phyloP scores from a whole-genome alignment of 2,888 invertebrate genomes.

The Actias luna region DNA sequence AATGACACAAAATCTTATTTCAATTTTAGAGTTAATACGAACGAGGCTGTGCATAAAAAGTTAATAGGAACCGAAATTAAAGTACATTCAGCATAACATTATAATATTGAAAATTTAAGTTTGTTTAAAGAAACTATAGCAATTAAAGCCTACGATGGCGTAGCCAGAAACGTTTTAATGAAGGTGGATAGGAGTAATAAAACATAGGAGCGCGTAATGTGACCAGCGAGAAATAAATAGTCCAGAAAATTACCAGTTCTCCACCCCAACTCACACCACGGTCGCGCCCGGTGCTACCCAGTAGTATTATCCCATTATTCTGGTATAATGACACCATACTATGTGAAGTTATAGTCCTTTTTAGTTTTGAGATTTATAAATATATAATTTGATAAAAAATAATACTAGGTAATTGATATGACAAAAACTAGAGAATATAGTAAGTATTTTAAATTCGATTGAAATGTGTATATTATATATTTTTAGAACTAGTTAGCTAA shows the following conservation, averaged over 20 bases:
- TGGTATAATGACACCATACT: conserved; percentile 11
- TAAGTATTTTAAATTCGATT: too few species aligned
- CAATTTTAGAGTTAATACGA: too few species aligned
- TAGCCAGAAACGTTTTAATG: conserved; percentile 29
- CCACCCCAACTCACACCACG: conserved; percentile 19
- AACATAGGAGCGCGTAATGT: conserved; percentile 49
- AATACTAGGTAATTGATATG: too few species aligned
- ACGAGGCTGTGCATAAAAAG: too few species aligned
- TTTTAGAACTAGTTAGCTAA: too few species aligned
- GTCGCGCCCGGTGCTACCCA: conserved; percentile 13
- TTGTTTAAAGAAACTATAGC: conserved; percentile 4
- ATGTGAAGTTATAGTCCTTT: background rate
- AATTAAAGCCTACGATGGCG: conserved; percentile 8
- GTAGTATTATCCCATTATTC: conserved; percentile 18
- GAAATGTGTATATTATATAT: too few species aligned
- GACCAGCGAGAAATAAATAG: conserved; percentile 61
- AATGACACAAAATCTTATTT: too few species aligned
- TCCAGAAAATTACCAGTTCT: conserved; percentile 57
- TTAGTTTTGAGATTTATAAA: background rate
- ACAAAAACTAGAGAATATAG: too few species aligned
- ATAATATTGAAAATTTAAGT: background rate
- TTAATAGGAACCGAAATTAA: too few species aligned
- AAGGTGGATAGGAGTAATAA: conserved; percentile 36
- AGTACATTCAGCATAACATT: background rate
- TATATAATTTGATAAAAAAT: too few species aligned